Evolutionary conservation across 2,888 invertebrate genomes (phyloP).

Genomic region (Watsonalla cultraria): DNA sequence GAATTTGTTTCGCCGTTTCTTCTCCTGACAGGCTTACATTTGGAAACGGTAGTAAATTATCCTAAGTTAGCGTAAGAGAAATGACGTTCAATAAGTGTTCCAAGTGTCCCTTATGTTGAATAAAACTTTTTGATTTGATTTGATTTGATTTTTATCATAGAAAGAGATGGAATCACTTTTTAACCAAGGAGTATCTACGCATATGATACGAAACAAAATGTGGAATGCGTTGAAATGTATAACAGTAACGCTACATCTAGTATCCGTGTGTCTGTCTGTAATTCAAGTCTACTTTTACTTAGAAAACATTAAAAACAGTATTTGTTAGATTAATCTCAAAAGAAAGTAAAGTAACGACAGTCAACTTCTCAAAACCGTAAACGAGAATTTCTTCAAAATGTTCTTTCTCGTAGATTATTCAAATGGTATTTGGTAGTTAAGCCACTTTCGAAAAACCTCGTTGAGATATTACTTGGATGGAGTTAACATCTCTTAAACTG

Average conservation of each 20-base stretch:
- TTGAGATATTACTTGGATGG: not conserved
- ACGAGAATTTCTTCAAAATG: not conserved
- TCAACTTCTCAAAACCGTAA: not conserved
- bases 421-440: not conserved
- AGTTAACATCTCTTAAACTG: not conserved
- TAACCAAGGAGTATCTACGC: too few species aligned
- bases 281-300: constrained; percentile 6
- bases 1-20: too few species aligned
- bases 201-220: not conserved
- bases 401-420: not conserved
- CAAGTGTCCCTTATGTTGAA: too few species aligned
- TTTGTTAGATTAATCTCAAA: not conserved
- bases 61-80: too few species aligned
- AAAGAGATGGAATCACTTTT: too few species aligned
- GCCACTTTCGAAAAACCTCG: not conserved
- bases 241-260: constrained; percentile 5
- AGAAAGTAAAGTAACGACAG: not conserved
- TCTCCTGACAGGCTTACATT: too few species aligned
- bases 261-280: not conserved
- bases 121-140: too few species aligned
- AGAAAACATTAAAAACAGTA: not conserved
- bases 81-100: too few species aligned
- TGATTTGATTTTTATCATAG: too few species aligned
- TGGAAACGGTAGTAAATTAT: too few species aligned
- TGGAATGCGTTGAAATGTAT: not conserved